These are phyloP conservation scores for Drosophila orena DNA, from an alignment of 1,140 invertebrate genomes.

Conservation along the genomic window DNA sequence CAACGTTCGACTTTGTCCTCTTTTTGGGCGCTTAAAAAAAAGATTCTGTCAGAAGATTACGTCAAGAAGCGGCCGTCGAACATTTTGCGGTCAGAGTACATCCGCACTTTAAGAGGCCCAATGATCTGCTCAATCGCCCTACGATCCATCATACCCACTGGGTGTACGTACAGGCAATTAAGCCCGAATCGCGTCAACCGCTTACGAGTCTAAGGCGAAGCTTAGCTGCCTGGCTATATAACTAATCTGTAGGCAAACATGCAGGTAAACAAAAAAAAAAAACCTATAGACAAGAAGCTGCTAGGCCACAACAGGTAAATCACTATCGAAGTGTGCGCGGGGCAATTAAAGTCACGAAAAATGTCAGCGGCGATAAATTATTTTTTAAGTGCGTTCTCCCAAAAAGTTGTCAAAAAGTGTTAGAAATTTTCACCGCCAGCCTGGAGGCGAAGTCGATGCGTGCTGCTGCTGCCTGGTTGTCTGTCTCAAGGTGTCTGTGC, in stretches of 20 bases:
- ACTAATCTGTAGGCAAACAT: neutral
- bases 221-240: constrained; percentile 43
- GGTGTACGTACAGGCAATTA: constrained; percentile 65
- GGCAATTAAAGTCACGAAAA: constrained; percentile 80
- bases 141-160: constrained; percentile 58
- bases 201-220: constrained; percentile 53
- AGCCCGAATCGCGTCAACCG: constrained; percentile 61
- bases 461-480: constrained; percentile 38
- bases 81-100: neutral
- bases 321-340: constrained; percentile 19
- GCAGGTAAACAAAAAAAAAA: neutral
- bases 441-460: constrained; percentile 60
- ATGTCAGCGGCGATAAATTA: constrained; percentile 78
- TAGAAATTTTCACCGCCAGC: constrained; percentile 75
- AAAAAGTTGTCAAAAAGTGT: constrained; percentile 80
- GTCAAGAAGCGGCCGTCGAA: neutral
- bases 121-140: constrained; percentile 2
- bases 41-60: neutral
- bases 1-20: neutral
- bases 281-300: constrained; percentile 58
- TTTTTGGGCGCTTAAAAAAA: neutral
- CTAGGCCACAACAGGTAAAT: constrained; percentile 50
- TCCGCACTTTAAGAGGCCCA: constrained; percentile 9
- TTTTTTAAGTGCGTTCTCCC: constrained; percentile 78
- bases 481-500: constrained; percentile 21